Percentiles rank a stretch among this genome's conserved stretches.
Evolutionary conservation across 1,140 invertebrate species (phyloP).

Genomic region (Zophobas atratus): DNA sequence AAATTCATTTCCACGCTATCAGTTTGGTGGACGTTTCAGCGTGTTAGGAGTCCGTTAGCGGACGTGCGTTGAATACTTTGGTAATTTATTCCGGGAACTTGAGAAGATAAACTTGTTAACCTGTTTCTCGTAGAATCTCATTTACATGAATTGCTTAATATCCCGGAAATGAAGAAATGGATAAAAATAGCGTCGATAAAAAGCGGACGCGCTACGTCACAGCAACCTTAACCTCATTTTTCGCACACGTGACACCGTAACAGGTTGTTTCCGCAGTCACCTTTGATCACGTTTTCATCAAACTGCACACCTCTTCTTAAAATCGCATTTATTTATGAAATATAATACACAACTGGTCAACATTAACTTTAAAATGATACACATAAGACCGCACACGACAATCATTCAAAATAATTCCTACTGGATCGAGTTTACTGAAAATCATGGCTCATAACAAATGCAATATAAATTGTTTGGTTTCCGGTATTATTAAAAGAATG

Average conservation of each 20-base stretch:
- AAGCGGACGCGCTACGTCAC: too few relatives aligned
- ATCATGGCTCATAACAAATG: neutral
- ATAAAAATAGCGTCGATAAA: too few relatives aligned
- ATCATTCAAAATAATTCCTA: too few relatives aligned
- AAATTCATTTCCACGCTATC: neutral
- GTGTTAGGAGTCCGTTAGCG: neutral
- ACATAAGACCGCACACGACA: conserved; percentile 12
- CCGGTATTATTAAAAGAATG: neutral
- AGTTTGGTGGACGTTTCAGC: neutral
- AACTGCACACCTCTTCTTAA: neutral
- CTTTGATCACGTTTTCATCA: neutral
- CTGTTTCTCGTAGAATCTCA: too few relatives aligned
- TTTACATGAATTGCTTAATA: too few relatives aligned
- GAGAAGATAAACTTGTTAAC: too few relatives aligned
- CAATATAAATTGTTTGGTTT: neutral
- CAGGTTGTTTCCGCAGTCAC: neutral
- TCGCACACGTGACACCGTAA: too few relatives aligned
- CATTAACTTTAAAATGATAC: conserved; percentile 4
- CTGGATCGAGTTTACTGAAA: too few relatives aligned
- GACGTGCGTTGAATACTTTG: neutral
- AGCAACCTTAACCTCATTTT: too few relatives aligned
- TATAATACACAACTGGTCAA: conserved; percentile 40
- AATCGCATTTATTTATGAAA: conserved; percentile 35
- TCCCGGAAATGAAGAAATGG: too few relatives aligned
- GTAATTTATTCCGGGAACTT: neutral